Evolutionary conservation across 2,113 vertebrate genomes (phyloP), one percentile per base, ranked within the genome.

Genomic region (Pogonocichla stellata): DNA sequence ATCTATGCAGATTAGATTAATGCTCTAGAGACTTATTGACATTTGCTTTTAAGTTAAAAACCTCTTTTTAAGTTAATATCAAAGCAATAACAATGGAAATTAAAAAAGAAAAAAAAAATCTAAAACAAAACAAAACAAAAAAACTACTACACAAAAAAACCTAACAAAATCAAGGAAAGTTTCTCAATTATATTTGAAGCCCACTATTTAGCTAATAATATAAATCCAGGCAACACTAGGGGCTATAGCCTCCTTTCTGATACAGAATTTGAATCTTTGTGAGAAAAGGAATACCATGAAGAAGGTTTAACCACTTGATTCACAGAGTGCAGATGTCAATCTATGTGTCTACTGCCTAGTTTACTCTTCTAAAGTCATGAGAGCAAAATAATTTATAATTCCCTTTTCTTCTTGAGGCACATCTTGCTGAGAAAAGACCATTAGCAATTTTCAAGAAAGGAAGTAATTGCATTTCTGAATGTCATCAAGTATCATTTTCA

Each of bases 81-180:
- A 86, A 89, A 65, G 3, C 3, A 69, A n/a, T 14, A 82, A 22
- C 3, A n/a, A 31, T 8, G 7, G 8, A 53, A 86, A 38, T 47
- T 24, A 1, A 31, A 66, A 56, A 20, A 5, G 8, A 34, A 34
- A 57, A 14, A 57, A 14, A 25, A n/a, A 47, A 5, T 1, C 7
- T 9, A 33, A 34, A 29, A 2, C 9, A 64, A 20, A 42, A 34
- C 5, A 15, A n/a, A 38, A 6, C 31, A 54, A 31, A 62, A 28
- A 31, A 47, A 2, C 4, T 31, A 47, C 5, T 6, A n/a, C 24
- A 1, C 5, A 48, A 75, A 40, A 48, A 51, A 5, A 0, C 10
- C 34, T 14, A 53, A n/a, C 0, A 25, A 79, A 71, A 48, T 19
- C 3, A 78, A 75, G 2, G 9, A 77, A 67, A 80, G 1, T 14